Conservation (phyloP, 2,888 invertebrate genomes). For the Drosophila nigricruria region DNA sequence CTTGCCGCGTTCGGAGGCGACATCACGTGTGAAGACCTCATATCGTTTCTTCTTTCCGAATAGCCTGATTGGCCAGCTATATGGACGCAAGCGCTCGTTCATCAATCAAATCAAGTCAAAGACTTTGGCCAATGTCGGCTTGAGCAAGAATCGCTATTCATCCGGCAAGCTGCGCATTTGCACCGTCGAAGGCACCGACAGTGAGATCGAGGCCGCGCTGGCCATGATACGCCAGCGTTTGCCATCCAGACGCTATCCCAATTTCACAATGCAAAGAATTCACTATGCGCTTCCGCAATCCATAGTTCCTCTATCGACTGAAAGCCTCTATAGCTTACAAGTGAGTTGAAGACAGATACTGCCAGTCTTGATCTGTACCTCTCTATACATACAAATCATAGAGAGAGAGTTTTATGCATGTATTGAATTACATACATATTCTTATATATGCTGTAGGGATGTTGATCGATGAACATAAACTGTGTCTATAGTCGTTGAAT, state of each 20-base stretch:
- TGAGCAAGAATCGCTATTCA: slow-evolving; percentile 90
- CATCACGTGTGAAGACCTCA: slow-evolving; percentile 76
- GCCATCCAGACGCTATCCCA: slow-evolving; percentile 92
- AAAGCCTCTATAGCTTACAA: slow-evolving; percentile 85
- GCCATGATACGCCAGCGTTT: slow-evolving; percentile 94
- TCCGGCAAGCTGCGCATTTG: slow-evolving; percentile 91
- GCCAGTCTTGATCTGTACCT: slow-evolving; percentile 10
- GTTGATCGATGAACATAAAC: not conserved
- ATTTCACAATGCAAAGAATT: slow-evolving; percentile 88
- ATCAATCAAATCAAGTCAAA: slow-evolving; percentile 92
- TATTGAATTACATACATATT: slow-evolving; percentile 1
- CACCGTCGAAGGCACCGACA: slow-evolving; percentile 91
- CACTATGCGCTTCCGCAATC: slow-evolving; percentile 84
- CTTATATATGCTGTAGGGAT: not conserved
- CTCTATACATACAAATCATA: not conserved
- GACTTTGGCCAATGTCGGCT: slow-evolving; percentile 91
- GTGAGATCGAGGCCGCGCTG: slow-evolving; percentile 93
- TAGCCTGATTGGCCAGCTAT: slow-evolving; percentile 92
- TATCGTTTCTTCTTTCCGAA: slow-evolving; percentile 91
- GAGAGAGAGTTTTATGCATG: slow-evolving; percentile 4
- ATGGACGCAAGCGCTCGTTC: slow-evolving; percentile 93
- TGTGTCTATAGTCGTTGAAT: not conserved
- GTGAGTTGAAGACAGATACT: slow-evolving; percentile 78
- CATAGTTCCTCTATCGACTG: slow-evolving; percentile 84
- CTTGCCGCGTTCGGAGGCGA: slow-evolving; percentile 83